Evolutionary conservation across 1,140 invertebrate genomes (phyloP).

Genomic region (Globodera ellingtonae): DNA sequence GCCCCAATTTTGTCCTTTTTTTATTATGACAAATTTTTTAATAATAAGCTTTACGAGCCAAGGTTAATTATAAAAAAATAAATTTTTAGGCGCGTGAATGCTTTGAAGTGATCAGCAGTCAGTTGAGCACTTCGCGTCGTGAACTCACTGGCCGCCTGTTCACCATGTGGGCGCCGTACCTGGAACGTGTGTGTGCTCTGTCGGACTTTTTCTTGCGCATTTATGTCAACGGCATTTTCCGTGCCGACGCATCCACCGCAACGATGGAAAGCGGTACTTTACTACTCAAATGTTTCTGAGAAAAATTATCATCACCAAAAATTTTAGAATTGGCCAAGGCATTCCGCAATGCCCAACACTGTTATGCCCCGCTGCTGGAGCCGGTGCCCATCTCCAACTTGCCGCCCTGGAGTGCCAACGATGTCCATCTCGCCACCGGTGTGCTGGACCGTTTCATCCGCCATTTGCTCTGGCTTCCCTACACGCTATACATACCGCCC

Average conservation of each 20-base stretch:
- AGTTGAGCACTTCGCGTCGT: conserved; percentile 41
- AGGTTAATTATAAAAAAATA: no score
- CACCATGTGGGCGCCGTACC: conserved; percentile 44
- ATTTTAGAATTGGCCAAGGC: conserved; percentile 23
- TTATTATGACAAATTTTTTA: no score
- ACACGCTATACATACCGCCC: conserved; percentile 47
- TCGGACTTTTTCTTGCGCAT: conserved; percentile 46
- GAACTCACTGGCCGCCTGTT: conserved; percentile 39
- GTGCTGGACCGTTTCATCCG: conserved; percentile 42
- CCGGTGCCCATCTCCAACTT: conserved; percentile 36
- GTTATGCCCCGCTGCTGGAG: conserved; percentile 40
- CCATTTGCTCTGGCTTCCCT: conserved; percentile 47
- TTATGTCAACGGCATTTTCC: conserved; percentile 34
- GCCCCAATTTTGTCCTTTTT: no score
- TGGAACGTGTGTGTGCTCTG: conserved; percentile 35
- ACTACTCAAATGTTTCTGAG: conserved; percentile 15
- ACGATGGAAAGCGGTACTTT: conserved; percentile 44
- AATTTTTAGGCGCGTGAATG: conserved; percentile 39
- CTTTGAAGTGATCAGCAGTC: conserved; percentile 34
- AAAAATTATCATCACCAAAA: not conserved
- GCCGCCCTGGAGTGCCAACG: conserved; percentile 38
- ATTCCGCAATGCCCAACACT: conserved; percentile 17
- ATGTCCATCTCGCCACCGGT: conserved; percentile 24
- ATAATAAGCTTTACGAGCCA: no score
- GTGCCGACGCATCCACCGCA: conserved; percentile 28